These are phyloP conservation scores for Aphidius gifuensis DNA, from an alignment of 1,140 invertebrate genomes.

Conservation along the genomic window DNA sequence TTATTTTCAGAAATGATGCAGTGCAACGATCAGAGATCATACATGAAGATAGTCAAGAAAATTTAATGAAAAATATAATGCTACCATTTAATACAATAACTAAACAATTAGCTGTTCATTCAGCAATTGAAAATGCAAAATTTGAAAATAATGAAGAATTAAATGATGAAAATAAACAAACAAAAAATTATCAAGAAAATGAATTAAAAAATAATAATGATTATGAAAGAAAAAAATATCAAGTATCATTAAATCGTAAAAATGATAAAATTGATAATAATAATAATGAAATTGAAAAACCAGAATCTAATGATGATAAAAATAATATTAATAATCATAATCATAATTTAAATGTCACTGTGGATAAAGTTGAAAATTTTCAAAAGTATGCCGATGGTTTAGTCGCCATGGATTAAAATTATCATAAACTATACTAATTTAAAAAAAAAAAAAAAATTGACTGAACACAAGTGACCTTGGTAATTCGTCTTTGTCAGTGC, in stretches of 20 bases:
- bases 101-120: constrained; percentile 43
- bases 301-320: constrained; percentile 3
- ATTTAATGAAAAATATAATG: constrained; percentile 35
- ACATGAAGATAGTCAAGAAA: constrained; percentile 30
- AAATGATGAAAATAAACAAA: constrained; percentile 6
- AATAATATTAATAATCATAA: constrained; percentile 10
- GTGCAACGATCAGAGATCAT: constrained; percentile 36
- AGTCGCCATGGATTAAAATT: constrained; percentile 29
- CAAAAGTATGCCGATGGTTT: constrained; percentile 37
- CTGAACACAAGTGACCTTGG: neutral
- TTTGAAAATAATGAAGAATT: constrained; percentile 18
- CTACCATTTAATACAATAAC: constrained; percentile 41
- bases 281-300: constrained; percentile 9
- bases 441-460: neutral
- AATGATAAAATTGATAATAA: constrained; percentile 14
- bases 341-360: constrained; percentile 17
- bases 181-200: constrained; percentile 32
- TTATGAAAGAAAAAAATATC: constrained; percentile 1
- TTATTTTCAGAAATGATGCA: constrained; percentile 40
- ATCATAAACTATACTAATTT: constrained; percentile 7
- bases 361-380: constrained; percentile 36
- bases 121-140: constrained; percentile 35
- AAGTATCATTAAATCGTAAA: neutral
- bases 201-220: constrained; percentile 24
- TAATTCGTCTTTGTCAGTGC: neutral